Base-by-base conservation (phyloP, 2,797 vertebrate species). In the Danio aesculapii region DNA sequence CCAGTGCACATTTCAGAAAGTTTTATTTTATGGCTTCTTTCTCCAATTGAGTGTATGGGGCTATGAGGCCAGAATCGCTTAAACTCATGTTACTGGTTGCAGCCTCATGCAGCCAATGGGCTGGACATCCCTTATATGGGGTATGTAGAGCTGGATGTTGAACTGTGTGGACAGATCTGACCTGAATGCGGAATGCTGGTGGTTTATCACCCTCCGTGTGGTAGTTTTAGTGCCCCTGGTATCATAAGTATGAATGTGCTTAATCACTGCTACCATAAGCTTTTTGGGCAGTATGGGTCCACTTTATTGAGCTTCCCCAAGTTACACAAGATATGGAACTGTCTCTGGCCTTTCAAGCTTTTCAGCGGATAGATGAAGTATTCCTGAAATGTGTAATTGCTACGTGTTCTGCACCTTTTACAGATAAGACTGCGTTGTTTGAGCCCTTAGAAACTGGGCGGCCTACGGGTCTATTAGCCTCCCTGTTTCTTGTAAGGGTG, bases 191-290 rank as follows among this genome's bases (percentile, higher is more conserved):
- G 81, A 17, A 10, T 76, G 3, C 14, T 77, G 39, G 58, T 77
- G 2, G 66, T 77, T 14, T 10, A 52, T 52, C 7, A 69, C 5
- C 17, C 19, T 11, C 52, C 16, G 14, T 9, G 59, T 3, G 14
- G 2, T 6, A 63, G 19, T 6, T 14, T 0, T 14, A 14, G 49
- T 1, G 17, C 21, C 6, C 80, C 59, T 39, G 55, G 53, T 0
- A 49, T 44, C 14, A 9, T 62, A 4, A 64, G 74, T 6, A 76
- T 77, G 66, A 77, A 73, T n/a, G 44, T 73, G 6, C 46, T 47
- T 47, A 47, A 10, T 47, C 46, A 10, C 6, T 47, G 46, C 46
- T 47, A 47, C 10, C 46, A 47, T 6, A 10, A 10, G 46, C 46
- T 47, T 47, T 47, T 6, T 47, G 46, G 46, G 10, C 46, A 6